A percentile compares a stretch with the other conserved stretches of the same genome.
Evolutionary conservation across 2,797 vertebrate genomes (phyloP).

Genomic region (Rhinoraja longicauda): DNA sequence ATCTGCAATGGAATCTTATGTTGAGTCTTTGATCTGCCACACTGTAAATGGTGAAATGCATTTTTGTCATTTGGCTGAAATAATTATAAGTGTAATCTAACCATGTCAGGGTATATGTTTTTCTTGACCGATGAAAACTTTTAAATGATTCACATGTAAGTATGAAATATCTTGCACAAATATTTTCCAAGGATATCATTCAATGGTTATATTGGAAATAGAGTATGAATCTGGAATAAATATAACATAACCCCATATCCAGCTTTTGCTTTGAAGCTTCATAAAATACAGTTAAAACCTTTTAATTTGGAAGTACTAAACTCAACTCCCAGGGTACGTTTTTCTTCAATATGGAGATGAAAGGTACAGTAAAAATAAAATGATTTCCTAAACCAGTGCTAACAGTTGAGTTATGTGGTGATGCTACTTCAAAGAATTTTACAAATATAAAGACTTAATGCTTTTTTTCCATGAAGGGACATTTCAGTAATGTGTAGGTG

Average conservation of each 20-base stretch:
- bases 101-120: background rate
- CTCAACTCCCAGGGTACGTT: background rate
- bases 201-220: background rate
- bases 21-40: background rate
- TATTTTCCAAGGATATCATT: background rate
- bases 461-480: background rate
- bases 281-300: background rate
- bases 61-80: background rate
- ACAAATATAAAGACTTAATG: background rate
- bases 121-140: background rate
- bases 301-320: background rate
- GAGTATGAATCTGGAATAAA: background rate
- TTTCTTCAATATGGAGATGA: background rate
- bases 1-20: background rate
- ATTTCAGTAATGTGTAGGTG: background rate
- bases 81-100: background rate
- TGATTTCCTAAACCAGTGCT: background rate
- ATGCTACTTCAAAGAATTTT: background rate
- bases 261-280: background rate
- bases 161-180: background rate
- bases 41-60: background rate
- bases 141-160: background rate
- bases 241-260: background rate
- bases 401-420: background rate
- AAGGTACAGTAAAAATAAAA: background rate